Conservation (phyloP, 2,797 vertebrate genomes). For the Coranthus polyacanthus region DNA sequence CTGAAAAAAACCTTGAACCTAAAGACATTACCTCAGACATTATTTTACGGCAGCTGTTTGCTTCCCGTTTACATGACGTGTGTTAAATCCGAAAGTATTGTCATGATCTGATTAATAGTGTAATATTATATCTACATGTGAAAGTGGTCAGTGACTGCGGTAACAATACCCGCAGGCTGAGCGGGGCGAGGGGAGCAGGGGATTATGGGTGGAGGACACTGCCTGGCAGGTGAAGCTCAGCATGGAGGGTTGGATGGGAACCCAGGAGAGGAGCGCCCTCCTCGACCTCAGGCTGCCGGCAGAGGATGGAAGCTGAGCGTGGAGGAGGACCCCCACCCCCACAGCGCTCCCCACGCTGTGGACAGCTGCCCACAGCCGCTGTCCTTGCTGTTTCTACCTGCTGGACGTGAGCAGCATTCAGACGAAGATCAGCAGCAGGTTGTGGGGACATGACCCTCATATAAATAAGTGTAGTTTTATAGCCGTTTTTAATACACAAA, state of each 20-base stretch:
- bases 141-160: neutral
- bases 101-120: no score
- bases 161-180: neutral
- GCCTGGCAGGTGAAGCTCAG: conserved; percentile 43
- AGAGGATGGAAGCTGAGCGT: conserved; percentile 38
- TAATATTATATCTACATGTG: no score
- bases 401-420: conserved; percentile 43
- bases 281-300: conserved; percentile 39
- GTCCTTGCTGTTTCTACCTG: conserved; percentile 37
- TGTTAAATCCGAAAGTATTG: no score
- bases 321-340: conserved; percentile 19
- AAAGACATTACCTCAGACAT: no score
- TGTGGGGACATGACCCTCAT: no score
- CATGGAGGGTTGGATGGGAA: conserved; percentile 1
- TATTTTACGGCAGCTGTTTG: no score
- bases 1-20: no score
- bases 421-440: conserved; percentile 13
- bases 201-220: conserved; percentile 47
- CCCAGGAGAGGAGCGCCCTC: conserved; percentile 21
- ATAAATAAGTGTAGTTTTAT: no score
- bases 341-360: neutral
- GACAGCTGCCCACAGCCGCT: conserved; percentile 5
- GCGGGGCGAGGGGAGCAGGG: conserved; percentile 5
- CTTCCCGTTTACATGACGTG: no score
- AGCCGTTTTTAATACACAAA: no score